Conservation (phyloP, 2,113 vertebrate genomes). For the Nyctereutes procyonoides region DNA sequence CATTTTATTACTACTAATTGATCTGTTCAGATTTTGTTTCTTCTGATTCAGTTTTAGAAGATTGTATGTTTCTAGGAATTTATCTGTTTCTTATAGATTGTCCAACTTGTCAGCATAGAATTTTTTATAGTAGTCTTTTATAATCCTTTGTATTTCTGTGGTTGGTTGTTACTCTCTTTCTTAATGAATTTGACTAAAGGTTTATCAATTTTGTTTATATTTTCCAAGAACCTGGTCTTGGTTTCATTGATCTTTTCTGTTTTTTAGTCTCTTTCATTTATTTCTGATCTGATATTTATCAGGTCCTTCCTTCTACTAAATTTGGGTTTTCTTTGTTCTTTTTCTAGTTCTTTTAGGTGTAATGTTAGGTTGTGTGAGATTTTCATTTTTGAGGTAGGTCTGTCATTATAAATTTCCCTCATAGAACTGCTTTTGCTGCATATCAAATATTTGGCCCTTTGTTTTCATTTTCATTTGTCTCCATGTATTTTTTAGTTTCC, state of each 20-base stretch:
- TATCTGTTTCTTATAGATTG: background rate
- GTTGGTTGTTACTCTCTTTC: background rate
- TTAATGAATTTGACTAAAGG: background rate
- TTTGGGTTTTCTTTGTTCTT: background rate
- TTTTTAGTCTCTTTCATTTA: background rate
- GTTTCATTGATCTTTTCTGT: background rate
- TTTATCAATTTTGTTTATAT: background rate
- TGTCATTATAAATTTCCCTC: background rate
- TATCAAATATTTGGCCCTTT: background rate
- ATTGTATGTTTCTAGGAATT: background rate
- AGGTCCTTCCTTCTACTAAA: background rate
- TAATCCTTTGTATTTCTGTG: background rate
- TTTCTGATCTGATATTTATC: background rate
- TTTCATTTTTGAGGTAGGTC: background rate
- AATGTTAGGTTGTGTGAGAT: background rate
- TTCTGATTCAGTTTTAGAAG: background rate
- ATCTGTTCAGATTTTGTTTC: background rate
- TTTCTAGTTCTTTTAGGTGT: background rate
- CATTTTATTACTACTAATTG: background rate
- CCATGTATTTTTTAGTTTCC: background rate
- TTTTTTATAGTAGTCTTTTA: background rate
- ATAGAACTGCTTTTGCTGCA: background rate
- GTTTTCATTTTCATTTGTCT: background rate
- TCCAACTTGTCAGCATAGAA: background rate
- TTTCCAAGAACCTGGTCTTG: background rate